Evolutionary conservation across 2,113 vertebrate genomes (phyloP).

Genomic region (Aspidoscelis tigris): DNA sequence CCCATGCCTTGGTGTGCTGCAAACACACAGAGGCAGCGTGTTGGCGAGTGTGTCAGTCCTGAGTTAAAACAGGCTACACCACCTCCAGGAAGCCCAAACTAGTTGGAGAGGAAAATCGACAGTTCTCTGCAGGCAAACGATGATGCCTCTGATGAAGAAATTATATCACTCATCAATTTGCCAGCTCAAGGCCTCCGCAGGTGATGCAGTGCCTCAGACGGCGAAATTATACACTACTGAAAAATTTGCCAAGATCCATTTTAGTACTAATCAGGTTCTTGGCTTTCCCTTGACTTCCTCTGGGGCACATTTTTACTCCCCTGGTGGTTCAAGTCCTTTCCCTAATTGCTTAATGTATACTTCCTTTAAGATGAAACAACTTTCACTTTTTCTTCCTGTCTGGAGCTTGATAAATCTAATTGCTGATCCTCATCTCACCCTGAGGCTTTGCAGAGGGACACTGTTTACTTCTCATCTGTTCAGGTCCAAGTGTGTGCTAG

Average conservation of each 20-base stretch:
- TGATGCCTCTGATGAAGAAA: background rate
- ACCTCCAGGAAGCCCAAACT: background rate
- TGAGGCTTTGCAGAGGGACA: background rate
- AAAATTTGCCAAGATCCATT: constrained; percentile 15
- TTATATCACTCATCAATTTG: constrained; percentile 11
- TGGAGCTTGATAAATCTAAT: background rate
- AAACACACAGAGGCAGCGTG: too few species aligned
- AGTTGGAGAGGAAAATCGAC: background rate
- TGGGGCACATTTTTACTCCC: constrained; percentile 10
- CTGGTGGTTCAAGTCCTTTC: background rate
- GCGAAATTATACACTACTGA: background rate
- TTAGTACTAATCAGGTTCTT: constrained; percentile 1
- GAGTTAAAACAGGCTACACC: background rate
- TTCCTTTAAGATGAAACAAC: background rate
- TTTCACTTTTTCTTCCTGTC: background rate
- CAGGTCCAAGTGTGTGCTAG: background rate
- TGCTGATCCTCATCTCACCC: background rate
- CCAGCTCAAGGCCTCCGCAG: constrained; percentile 6
- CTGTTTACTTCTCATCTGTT: background rate
- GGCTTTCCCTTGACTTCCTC: constrained; percentile 4
- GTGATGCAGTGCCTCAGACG: background rate
- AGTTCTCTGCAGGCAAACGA: background rate
- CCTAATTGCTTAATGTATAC: constrained; percentile 13
- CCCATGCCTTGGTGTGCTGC: too few species aligned
- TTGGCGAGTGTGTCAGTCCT: background rate